Conservation (phyloP, 2,888 invertebrate species). For the Dynastes tityus region DNA sequence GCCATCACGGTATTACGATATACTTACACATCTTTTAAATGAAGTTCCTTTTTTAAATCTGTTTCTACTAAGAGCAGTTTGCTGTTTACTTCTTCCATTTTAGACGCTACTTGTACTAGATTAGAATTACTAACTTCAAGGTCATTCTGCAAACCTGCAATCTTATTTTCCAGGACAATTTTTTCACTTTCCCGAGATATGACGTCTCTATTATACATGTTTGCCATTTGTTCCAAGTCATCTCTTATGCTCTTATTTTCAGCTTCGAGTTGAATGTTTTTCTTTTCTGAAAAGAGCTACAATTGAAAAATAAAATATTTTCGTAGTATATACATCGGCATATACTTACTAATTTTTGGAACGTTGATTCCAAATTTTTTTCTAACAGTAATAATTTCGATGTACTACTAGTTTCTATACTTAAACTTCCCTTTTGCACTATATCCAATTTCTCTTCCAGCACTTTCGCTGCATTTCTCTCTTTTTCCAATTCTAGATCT, state of each 20-base stretch:
- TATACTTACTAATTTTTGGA: slow-evolving; percentile 74
- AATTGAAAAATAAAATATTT: slow-evolving; percentile 46
- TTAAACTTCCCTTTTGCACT: slow-evolving; percentile 69
- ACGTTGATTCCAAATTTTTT: slow-evolving; percentile 74
- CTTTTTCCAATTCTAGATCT: slow-evolving; percentile 73
- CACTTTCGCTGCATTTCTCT: slow-evolving; percentile 73
- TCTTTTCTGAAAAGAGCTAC: slow-evolving; percentile 74
- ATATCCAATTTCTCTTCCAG: slow-evolving; percentile 72
- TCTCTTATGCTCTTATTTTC: slow-evolving; percentile 75
- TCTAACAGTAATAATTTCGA: slow-evolving; percentile 71
- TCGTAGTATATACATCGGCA: not conserved
- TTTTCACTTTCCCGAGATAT: slow-evolving; percentile 76
- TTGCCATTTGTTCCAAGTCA: slow-evolving; percentile 75
- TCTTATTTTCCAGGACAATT: slow-evolving; percentile 67
- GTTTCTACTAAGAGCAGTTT: slow-evolving; percentile 63
- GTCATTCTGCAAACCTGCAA: slow-evolving; percentile 68
- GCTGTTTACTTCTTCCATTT: slow-evolving; percentile 60
- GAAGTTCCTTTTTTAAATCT: slow-evolving; percentile 59
- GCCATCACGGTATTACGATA: not conserved
- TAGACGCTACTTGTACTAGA: slow-evolving; percentile 62
- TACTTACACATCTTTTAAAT: slow-evolving; percentile 58
- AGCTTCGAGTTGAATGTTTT: slow-evolving; percentile 74
- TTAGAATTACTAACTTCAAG: slow-evolving; percentile 65
- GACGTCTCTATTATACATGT: slow-evolving; percentile 73
- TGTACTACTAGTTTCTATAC: slow-evolving; percentile 62